phyloP scores from a whole-genome alignment of 2,113 vertebrate genomes.

The Aix galericulata region DNA sequence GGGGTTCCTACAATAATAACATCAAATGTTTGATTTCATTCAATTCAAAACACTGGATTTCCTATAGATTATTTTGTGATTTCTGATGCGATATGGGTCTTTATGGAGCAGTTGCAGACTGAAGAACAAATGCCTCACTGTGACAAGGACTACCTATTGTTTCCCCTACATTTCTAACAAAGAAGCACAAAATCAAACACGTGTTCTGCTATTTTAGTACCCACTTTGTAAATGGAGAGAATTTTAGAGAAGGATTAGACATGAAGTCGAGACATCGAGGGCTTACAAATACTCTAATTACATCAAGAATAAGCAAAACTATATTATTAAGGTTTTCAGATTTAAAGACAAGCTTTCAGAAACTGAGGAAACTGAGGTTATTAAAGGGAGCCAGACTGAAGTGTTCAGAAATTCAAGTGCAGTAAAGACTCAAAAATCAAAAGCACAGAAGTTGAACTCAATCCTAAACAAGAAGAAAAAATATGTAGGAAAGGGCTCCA shows the following conservation, averaged over 20 bases:
- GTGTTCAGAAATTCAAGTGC: background rate
- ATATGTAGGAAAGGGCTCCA: background rate
- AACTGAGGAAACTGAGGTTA: background rate
- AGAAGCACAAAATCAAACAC: background rate
- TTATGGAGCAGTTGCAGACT: background rate
- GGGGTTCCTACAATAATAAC: background rate
- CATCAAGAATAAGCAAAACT: background rate
- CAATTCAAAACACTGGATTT: background rate
- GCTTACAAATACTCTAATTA: background rate
- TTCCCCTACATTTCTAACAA: background rate
- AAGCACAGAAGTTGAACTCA: background rate
- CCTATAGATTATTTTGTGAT: background rate
- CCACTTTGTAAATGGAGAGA: background rate
- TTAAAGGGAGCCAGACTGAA: background rate
- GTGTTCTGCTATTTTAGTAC: background rate
- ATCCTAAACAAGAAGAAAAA: background rate
- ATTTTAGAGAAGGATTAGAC: background rate
- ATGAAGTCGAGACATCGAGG: background rate
- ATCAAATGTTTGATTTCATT: background rate
- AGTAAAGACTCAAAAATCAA: background rate
- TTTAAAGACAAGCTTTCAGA: background rate
- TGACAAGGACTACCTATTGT: background rate
- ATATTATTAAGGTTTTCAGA: background rate
- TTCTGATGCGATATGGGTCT: conserved; percentile 4
- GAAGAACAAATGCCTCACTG: background rate